Conservation (phyloP, 2,888 invertebrate species). For the Diarsia rubi region DNA sequence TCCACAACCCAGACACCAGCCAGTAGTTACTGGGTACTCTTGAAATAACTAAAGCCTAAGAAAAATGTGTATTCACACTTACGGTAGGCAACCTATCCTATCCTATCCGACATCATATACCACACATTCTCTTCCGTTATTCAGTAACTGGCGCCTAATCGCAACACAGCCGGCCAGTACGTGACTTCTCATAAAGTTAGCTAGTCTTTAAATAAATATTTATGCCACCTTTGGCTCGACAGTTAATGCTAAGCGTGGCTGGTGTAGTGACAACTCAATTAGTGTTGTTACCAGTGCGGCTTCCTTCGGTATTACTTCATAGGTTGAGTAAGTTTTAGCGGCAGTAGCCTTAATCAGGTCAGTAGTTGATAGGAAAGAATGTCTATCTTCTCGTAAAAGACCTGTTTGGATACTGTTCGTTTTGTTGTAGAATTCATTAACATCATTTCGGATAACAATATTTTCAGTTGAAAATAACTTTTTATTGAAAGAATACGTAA, state of each 20-base stretch:
- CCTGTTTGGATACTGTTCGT: not conserved
- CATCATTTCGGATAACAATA: not conserved
- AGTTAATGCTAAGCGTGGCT: slow-evolving; percentile 49
- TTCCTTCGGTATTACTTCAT: slow-evolving; percentile 37
- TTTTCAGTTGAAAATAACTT: not conserved
- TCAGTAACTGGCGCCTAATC: slow-evolving; percentile 26
- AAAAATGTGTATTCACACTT: not conserved
- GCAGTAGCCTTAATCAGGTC: slow-evolving; percentile 15
- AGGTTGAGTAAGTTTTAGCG: slow-evolving; percentile 27
- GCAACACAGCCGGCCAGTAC: slow-evolving; percentile 16
- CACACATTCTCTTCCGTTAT: slow-evolving; percentile 24
- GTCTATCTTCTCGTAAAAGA: not conserved
- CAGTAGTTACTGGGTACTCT: not conserved
- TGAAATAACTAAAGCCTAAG: not conserved
- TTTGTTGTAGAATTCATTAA: not conserved
- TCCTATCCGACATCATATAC: not conserved
- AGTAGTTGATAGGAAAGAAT: not conserved
- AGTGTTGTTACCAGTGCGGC: slow-evolving; percentile 54
- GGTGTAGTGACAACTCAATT: slow-evolving; percentile 54
- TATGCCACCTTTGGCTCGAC: slow-evolving; percentile 34
- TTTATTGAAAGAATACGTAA: not conserved
- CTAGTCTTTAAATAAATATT: slow-evolving; percentile 48
- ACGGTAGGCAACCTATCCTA: not conserved
- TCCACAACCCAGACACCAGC: no score
- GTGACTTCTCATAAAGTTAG: slow-evolving; percentile 47